Conservation (phyloP, 1,140 invertebrate species). For the Ridgeia piscesae region DNA sequence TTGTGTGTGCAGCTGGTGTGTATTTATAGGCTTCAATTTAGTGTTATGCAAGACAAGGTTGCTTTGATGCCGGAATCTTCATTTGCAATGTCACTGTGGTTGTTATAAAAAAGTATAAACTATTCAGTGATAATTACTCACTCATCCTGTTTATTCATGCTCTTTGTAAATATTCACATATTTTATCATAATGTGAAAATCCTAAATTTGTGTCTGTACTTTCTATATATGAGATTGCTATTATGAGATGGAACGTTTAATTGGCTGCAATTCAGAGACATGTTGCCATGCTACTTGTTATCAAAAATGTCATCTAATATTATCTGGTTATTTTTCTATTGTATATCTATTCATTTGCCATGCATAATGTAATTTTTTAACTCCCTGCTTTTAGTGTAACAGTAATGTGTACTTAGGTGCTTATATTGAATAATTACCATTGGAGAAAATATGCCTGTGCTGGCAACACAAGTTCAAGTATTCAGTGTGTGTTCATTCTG, state of each 20-base stretch:
- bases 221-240: background rate
- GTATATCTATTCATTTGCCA: background rate
- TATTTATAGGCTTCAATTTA: background rate
- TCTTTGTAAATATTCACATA: background rate
- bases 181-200: background rate
- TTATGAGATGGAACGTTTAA: background rate
- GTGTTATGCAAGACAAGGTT: background rate
- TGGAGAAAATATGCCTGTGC: background rate
- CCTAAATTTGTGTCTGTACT: background rate
- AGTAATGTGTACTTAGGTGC: background rate
- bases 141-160: background rate
- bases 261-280: background rate
- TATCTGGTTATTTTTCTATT: background rate
- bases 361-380: background rate
- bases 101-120: background rate
- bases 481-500: background rate
- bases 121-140: background rate
- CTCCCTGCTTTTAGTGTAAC: background rate
- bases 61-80: background rate
- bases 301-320: background rate
- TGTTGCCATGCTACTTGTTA: background rate
- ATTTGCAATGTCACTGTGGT: background rate
- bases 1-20: background rate
- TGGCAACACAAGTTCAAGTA: background rate
- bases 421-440: background rate